A percentile compares a stretch with the other conserved stretches of the same genome.
These are phyloP conservation scores for Tricholauxania praeusta DNA, from an alignment of 2,888 invertebrate species.

Conservation along the genomic window DNA sequence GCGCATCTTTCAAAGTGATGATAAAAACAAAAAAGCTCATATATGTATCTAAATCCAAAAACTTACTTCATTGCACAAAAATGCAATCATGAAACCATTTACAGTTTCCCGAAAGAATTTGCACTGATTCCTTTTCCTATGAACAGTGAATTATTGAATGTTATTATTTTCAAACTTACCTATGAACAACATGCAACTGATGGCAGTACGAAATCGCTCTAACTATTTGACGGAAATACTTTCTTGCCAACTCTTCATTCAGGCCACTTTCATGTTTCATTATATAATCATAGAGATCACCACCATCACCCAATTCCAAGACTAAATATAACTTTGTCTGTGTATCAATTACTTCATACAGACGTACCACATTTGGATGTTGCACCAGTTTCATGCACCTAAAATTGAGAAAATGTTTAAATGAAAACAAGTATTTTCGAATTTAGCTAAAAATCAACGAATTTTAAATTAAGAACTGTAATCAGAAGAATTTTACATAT, in stretches of 20 bases:
- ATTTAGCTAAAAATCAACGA: background rate
- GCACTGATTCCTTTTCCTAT: too few relatives aligned
- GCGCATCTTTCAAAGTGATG: too few relatives aligned
- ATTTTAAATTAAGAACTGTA: too few relatives aligned
- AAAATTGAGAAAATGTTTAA: slow-evolving; percentile 8
- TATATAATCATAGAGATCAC: slow-evolving; percentile 98
- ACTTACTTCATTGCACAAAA: too few relatives aligned
- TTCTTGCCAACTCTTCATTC: slow-evolving; percentile 83
- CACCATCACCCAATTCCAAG: slow-evolving; percentile 97
- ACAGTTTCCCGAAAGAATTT: too few relatives aligned
- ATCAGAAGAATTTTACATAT: too few relatives aligned
- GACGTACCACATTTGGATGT: slow-evolving; percentile 97
- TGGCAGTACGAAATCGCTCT: slow-evolving; percentile 98
- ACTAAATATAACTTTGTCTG: slow-evolving; percentile 97
- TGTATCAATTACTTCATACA: slow-evolving; percentile 99
- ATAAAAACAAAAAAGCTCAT: too few relatives aligned
- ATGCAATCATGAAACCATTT: too few relatives aligned
- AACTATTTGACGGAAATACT: slow-evolving; percentile 97
- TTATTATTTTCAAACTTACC: slow-evolving; percentile 52
- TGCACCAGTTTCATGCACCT: slow-evolving; percentile 99
- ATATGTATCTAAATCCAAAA: too few relatives aligned
- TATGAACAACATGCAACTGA: slow-evolving; percentile 79
- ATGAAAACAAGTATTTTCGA: slow-evolving; percentile 20
- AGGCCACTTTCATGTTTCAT: slow-evolving; percentile 94
- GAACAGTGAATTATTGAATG: background rate